These are phyloP conservation scores for Pogonognathellus flavescens DNA, from an alignment of 1,140 invertebrate genomes.

Conservation along the genomic window DNA sequence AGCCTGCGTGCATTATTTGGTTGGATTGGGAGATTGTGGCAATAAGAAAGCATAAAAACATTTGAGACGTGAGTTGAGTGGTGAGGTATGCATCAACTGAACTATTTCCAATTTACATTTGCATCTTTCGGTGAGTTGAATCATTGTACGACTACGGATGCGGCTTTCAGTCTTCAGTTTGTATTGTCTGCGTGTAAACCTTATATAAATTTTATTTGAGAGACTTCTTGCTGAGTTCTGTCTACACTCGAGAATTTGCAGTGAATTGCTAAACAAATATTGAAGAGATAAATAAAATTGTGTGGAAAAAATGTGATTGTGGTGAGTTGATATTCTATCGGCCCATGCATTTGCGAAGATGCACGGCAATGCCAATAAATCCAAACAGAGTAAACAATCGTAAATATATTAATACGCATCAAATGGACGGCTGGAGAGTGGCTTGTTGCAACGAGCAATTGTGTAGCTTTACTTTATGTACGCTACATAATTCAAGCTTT, in stretches of 20 bases:
- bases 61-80: neutral
- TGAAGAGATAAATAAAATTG: constrained; percentile 1
- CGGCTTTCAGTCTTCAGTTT: neutral
- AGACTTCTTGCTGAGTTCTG: neutral
- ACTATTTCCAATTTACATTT: constrained; percentile 24
- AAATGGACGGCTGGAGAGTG: neutral
- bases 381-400: no score
- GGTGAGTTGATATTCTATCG: neutral
- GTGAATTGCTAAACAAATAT: neutral
- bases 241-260: neutral
- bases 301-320: neutral
- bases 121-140: neutral
- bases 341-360: no score
- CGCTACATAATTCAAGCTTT: constrained; percentile 30
- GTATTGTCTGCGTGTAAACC: neutral
- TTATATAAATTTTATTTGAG: constrained; percentile 4
- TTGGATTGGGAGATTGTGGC: no score
- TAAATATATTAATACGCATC: neutral
- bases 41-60: neutral
- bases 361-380: no score
- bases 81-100: neutral
- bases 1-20: no score
- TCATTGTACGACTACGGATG: neutral
- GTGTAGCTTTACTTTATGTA: neutral
- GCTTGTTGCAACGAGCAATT: no score